A percentile compares a stretch with the other conserved stretches of the same genome.
Conservation (phyloP, 1,140 invertebrate species). For the Pachypeltis micranthus region DNA sequence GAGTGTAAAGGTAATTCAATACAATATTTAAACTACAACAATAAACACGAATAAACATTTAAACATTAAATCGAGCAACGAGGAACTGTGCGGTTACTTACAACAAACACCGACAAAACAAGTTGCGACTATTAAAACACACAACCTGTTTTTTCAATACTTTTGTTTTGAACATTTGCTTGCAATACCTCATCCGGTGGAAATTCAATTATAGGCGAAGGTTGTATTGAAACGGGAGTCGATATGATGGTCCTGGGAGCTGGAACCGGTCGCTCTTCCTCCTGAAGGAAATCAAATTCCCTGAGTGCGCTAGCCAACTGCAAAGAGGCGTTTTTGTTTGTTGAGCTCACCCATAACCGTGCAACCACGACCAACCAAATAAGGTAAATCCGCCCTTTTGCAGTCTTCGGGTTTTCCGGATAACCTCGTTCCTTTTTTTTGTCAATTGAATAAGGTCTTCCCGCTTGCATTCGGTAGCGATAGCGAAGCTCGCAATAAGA, state of each 20-base stretch:
- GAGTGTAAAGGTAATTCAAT: no score
- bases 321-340: constrained; percentile 27
- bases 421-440: not conserved
- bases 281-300: constrained; percentile 79
- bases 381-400: constrained; percentile 4
- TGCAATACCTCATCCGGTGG: constrained; percentile 54
- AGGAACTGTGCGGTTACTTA: no score
- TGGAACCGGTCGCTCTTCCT: constrained; percentile 45
- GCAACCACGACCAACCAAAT: not conserved
- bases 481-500: no score
- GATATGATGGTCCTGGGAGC: constrained; percentile 37
- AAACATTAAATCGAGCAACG: no score
- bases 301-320: constrained; percentile 69
- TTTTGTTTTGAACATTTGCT: not conserved
- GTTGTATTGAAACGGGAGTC: constrained; percentile 39
- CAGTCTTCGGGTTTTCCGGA: not conserved
- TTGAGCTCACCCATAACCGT: constrained; percentile 11
- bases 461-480: no score
- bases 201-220: constrained; percentile 56
- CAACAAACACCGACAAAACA: no score
- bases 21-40: no score
- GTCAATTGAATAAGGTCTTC: no score
- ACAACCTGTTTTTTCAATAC: no score
- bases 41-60: no score
- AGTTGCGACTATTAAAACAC: no score